Evolutionary conservation across 2,888 invertebrate genomes (phyloP).

Genomic region (Phorcus lineatus): DNA sequence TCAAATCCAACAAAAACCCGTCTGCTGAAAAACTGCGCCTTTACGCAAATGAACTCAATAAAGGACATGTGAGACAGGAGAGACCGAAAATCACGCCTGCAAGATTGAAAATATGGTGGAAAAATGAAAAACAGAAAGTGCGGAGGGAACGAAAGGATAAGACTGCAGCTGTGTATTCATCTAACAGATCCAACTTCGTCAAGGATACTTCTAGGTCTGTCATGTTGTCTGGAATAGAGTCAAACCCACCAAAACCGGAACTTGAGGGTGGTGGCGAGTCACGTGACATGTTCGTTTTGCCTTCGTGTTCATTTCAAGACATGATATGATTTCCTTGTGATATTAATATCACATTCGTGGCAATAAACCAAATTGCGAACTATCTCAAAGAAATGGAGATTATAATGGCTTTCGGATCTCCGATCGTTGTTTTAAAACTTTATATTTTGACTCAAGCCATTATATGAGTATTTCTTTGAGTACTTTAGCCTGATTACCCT

Average conservation of each 20-base stretch:
- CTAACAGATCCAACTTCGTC: neutral
- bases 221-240: constrained; percentile 3
- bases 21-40: constrained; percentile 60
- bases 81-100: constrained; percentile 66
- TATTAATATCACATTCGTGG: neutral
- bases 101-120: constrained; percentile 74
- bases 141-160: constrained; percentile 35
- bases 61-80: constrained; percentile 65
- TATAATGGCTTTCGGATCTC: no score
- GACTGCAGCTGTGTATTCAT: neutral
- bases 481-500: no score
- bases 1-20: constrained; percentile 63
- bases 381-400: no score
- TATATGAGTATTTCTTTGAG: no score
- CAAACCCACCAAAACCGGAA: neutral
- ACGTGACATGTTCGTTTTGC: neutral
- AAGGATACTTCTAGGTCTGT: constrained; percentile 4
- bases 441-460: no score
- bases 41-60: constrained; percentile 71
- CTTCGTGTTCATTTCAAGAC: neutral
- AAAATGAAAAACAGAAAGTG: constrained; percentile 72
- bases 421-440: no score
- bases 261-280: neutral
- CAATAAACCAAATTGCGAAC: no score
- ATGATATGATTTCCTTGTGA: neutral